Evolutionary conservation across 1,140 invertebrate species (phyloP), one percentile per base, ranked within the genome.

Genomic region (Zophobas morio): DNA sequence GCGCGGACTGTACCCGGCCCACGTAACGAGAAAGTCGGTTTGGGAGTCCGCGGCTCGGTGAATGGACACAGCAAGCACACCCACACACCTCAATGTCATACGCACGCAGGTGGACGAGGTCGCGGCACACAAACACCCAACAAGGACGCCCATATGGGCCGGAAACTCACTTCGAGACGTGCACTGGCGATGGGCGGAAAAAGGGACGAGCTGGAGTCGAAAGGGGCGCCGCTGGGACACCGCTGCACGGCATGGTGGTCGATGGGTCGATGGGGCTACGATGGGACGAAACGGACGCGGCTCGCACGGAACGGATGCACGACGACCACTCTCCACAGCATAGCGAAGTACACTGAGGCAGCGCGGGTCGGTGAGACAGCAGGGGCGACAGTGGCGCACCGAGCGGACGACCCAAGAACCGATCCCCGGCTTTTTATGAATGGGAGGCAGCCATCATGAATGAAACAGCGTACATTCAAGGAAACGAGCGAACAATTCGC

Each of bases 371-470:
- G 36, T 71, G 82, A 86, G 84, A 85, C 84, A 84, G 73, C 40
- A 74, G 40, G 63, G 80, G 78, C 82, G 82, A 81, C 74, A 77
- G 81, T 81, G 84, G 80, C 81, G 81, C 79, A 74, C 74, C 83
- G 81, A 83, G 82, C 85, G 86, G 85, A 80, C 85, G 87, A 83
- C 76, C 79, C 83, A 82, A 79, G 82, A 82, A 84, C 83, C 84
- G 80, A 76, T 82, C 78, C 85, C 90, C 86, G 85, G 88, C 90
- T 92, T 92, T 92, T 92, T 92, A 92, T 92, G 91, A 92, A 92
- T 92, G 91, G 90, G 89, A 90, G 89, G 90, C 91, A 90, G 90
- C 91, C 91, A 92, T 92, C 90, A 91, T 92, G 91, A 91, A 89
- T 89, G 89, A 89, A 89, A 86, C 86, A 87, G 72, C 78, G 78